Conservation (phyloP, 2,888 invertebrate species). For the Ellobium chinense region DNA sequence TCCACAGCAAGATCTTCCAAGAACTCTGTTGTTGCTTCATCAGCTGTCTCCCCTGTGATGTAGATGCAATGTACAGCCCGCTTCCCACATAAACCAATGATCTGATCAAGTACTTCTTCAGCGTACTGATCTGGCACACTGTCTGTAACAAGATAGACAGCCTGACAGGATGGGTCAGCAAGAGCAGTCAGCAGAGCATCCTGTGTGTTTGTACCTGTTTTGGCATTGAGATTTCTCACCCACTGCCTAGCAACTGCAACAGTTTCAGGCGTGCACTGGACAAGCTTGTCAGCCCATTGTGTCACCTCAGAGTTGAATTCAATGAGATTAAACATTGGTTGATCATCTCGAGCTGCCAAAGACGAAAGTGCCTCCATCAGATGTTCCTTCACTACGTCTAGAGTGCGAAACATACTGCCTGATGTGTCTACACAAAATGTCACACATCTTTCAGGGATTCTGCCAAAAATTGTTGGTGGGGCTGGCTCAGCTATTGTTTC, state of each 20-base stretch:
- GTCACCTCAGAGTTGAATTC: conserved; percentile 77
- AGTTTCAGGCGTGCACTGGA: conserved; percentile 76
- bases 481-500: conserved; percentile 5
- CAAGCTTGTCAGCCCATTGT: conserved; percentile 78
- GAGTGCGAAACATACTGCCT: conserved; percentile 76
- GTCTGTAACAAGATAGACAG: conserved; percentile 77
- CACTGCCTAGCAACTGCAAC: conserved; percentile 75
- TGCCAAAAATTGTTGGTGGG: conserved; percentile 74
- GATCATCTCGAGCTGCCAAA: conserved; percentile 62
- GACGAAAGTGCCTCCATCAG: conserved; percentile 71
- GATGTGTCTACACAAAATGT: conserved; percentile 79
- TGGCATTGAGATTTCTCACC: conserved; percentile 73
- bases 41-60: conserved; percentile 67
- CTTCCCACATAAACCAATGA: conserved; percentile 63
- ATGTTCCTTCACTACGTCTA: conserved; percentile 77
- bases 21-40: conserved; percentile 72
- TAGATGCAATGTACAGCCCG: conserved; percentile 77
- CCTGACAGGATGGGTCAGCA: conserved; percentile 70
- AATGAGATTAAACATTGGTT: conserved; percentile 74
- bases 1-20: conserved; percentile 75
- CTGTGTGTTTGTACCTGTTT: conserved; percentile 77
- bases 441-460: conserved; percentile 72
- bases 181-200: conserved; percentile 76
- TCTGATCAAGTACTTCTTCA: conserved; percentile 73
- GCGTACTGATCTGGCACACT: conserved; percentile 77